A percentile compares a stretch with the other conserved stretches of the same genome.
Evolutionary conservation across 2,888 invertebrate species (phyloP).

Genomic region (Anthoptus insignis): DNA sequence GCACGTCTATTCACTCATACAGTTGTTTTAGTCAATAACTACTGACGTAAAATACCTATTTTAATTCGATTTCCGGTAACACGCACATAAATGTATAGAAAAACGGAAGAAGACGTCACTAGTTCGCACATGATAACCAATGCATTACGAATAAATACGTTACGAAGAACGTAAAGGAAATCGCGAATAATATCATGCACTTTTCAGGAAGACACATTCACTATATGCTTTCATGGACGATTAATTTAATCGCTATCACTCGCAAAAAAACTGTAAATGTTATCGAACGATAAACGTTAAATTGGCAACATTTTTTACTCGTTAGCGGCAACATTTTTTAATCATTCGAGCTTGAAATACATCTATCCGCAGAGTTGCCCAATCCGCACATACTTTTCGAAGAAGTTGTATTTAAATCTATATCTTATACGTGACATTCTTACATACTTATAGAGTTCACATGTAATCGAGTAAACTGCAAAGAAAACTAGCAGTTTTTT

Average conservation of each 20-base stretch:
- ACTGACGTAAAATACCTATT: no score
- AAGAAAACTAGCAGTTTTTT: no score
- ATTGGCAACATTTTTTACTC: conserved; percentile 34
- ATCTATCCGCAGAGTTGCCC: conserved; percentile 24
- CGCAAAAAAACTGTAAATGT: conserved; percentile 29
- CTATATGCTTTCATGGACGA: conserved; percentile 31
- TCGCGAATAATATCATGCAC: conserved; percentile 23
- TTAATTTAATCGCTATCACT: conserved; percentile 36
- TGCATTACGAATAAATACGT: conserved; percentile 18
- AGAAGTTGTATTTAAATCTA: conserved; percentile 7
- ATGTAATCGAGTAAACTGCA: no score
- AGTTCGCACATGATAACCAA: conserved; percentile 12
- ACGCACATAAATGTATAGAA: neutral
- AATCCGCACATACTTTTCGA: conserved; percentile 18
- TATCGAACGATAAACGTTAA: conserved; percentile 34
- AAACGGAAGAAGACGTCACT: conserved; percentile 26
- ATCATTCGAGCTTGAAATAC: conserved; percentile 35
- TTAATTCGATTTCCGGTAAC: conserved; percentile 3
- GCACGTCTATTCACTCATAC: no score
- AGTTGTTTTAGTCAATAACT: no score
- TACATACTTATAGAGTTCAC: no score
- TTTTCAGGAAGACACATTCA: conserved; percentile 30
- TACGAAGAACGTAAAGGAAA: conserved; percentile 32
- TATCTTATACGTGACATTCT: no score
- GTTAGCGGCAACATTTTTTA: conserved; percentile 12